Evolutionary conservation across 2,888 invertebrate species (phyloP).

Genomic region (Mythimna ferrago): DNA sequence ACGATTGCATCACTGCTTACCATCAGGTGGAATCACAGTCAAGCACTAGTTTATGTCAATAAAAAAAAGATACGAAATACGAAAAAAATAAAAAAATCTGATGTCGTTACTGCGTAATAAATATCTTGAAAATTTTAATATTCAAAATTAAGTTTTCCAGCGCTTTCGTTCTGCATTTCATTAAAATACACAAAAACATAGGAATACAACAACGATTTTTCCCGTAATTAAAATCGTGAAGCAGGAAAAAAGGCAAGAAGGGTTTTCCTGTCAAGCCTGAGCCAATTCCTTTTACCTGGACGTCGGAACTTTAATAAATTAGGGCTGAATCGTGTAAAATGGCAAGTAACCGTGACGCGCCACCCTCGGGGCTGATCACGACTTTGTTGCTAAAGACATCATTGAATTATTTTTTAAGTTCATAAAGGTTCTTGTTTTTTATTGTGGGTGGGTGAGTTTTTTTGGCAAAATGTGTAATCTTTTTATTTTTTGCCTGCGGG

Average conservation of each 20-base stretch:
- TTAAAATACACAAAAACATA: constrained; percentile 15
- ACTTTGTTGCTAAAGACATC: constrained; percentile 56
- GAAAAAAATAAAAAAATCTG: neutral
- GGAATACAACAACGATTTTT: constrained; percentile 12
- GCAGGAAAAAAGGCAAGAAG: constrained; percentile 49
- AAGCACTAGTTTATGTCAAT: too few relatives aligned
- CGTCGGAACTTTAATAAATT: constrained; percentile 65
- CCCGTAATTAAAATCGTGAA: constrained; percentile 42
- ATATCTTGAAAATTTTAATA: too few relatives aligned
- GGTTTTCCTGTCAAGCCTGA: constrained; percentile 63
- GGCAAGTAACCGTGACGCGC: constrained; percentile 69
- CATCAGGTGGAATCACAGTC: too few relatives aligned
- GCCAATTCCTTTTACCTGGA: constrained; percentile 52
- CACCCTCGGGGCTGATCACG: constrained; percentile 45
- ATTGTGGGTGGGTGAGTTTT: constrained; percentile 14
- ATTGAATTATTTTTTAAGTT: constrained; percentile 53
- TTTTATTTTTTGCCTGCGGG: neutral
- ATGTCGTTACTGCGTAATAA: neutral
- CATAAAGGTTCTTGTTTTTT: constrained; percentile 37
- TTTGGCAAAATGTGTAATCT: constrained; percentile 17
- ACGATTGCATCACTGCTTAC: too few relatives aligned
- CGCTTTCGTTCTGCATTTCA: neutral
- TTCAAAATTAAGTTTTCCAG: constrained; percentile 1
- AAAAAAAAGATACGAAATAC: neutral
- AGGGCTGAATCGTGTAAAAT: constrained; percentile 64